Conservation (phyloP, 2,888 invertebrate genomes). For the Microplitis manilae region DNA sequence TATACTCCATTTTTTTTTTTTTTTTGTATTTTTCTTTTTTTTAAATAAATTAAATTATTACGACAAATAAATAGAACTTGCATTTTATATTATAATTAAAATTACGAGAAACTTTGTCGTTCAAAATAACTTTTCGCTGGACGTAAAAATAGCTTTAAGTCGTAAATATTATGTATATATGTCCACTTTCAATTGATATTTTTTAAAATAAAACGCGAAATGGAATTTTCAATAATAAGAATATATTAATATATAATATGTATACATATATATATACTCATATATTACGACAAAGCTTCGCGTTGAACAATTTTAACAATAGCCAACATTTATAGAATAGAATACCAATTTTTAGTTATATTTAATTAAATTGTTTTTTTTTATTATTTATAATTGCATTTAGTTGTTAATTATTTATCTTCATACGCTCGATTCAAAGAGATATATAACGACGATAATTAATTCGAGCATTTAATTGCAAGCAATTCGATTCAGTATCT, state of each 20-base stretch:
- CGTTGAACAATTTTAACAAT: constrained; percentile 70
- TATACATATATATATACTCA: not conserved
- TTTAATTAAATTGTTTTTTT: constrained; percentile 61
- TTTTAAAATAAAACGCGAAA: not conserved
- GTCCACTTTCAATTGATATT: not conserved
- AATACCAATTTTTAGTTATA: constrained; percentile 63
- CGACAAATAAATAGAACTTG: constrained; percentile 45
- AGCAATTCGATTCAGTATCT: not conserved
- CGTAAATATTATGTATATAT: constrained; percentile 1
- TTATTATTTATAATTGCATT: constrained; percentile 36
- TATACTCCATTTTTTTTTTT: constrained; percentile 32
- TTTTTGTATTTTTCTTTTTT: constrained; percentile 9
- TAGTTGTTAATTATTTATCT: constrained; percentile 11
- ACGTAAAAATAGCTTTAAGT: not conserved
- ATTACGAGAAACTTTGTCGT: constrained; percentile 48
- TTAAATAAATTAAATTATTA: constrained; percentile 24
- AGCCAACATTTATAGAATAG: constrained; percentile 72
- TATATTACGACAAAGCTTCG: constrained; percentile 52
- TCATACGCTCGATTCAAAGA: constrained; percentile 17
- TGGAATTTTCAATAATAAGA: not conserved
- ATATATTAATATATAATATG: not conserved
- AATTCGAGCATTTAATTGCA: not conserved
- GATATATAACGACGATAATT: not conserved
- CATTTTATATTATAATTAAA: constrained; percentile 51
- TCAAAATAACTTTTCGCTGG: constrained; percentile 36